Base-by-base conservation (phyloP, 2,797 vertebrate species). In the Coendou prehensilis region DNA sequence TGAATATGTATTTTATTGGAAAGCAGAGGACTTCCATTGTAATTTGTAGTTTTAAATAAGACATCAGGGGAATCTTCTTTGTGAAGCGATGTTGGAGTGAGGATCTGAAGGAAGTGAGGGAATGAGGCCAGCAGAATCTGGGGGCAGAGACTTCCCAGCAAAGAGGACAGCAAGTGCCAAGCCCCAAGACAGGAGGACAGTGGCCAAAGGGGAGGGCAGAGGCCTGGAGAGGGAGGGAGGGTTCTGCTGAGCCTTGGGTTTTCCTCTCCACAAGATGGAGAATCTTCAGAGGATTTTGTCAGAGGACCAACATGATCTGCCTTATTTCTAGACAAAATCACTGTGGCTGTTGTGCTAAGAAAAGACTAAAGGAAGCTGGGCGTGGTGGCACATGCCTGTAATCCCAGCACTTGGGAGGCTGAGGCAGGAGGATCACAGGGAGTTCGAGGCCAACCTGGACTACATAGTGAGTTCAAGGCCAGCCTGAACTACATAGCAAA, bases 271-370 rank as follows among this genome's bases (percentile, higher is more conserved):
- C 6, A 30, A 73, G 47, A 56, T 20, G n/a, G 45, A 59, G 57
- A 30, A 0, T 88, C 52, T 52, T 80, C 26, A 22, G 57, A 93
- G 47, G 57, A 93, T 91, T 89, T 92, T 83, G 30, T 91, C 52
- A 71, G 73, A 76, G 67, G 50, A 28, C 20, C 67, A 73, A 85
- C 5, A n/a, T 57, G 75, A 75, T 88, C n/a, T 95, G 56, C 94
- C 45, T 95, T 81, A 82, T 54, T 94, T 78, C 75, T 89, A 91
- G 91, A 94, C 45, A 83, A 64, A 96, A 85, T 91, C 85, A 33
- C 14, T 87, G 84, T 37, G 80, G 63, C 86, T 78, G 11, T 59
- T 50, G 15, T 54, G n/a, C 54, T 91, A 86, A 76, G 87, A 91
- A 79, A 87, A 93, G 57, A 71, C 41, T 13, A 76, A 67, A 54